Percentiles rank a stretch among this genome's conserved stretches.
phyloP scores from a whole-genome alignment of 2,888 invertebrate species.

The Hermaeophaga mercurialis region DNA sequence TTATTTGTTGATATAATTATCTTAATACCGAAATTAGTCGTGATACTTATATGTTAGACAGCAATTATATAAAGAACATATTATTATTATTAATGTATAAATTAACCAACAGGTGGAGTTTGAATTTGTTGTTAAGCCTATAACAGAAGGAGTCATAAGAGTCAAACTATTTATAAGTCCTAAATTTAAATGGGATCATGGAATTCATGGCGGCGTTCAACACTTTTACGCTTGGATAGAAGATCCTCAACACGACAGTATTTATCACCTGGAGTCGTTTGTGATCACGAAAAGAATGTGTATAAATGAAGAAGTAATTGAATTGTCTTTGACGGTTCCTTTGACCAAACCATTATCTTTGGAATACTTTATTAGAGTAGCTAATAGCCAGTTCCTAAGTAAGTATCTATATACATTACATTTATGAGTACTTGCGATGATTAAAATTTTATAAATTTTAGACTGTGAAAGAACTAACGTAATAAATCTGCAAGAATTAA shows the following conservation, averaged over 20 bases:
- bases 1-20: too few species aligned
- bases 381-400: slow-evolving; percentile 83
- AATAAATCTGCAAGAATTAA: slow-evolving; percentile 46
- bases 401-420: slow-evolving; percentile 58
- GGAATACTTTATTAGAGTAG: slow-evolving; percentile 87
- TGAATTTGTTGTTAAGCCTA: slow-evolving; percentile 88
- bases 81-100: too few species aligned
- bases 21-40: too few species aligned
- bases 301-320: slow-evolving; percentile 72
- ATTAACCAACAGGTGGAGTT: slow-evolving; percentile 78
- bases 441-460: slow-evolving; percentile 53
- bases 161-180: slow-evolving; percentile 81
- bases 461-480: slow-evolving; percentile 66
- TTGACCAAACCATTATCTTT: slow-evolving; percentile 87
- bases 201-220: slow-evolving; percentile 79
- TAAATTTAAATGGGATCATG: slow-evolving; percentile 84
- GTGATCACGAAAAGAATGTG: slow-evolving; percentile 66
- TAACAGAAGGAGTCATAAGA: slow-evolving; percentile 88
- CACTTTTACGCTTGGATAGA: slow-evolving; percentile 99
- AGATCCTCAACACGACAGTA: slow-evolving; percentile 90
- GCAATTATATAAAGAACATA: too few species aligned
- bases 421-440: slow-evolving; percentile 29
- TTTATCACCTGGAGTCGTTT: slow-evolving; percentile 96
- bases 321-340: slow-evolving; percentile 93
- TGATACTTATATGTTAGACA: too few species aligned